phyloP scores from a whole-genome alignment of 2,113 vertebrate species.

The Dasyprocta punctata region DNA sequence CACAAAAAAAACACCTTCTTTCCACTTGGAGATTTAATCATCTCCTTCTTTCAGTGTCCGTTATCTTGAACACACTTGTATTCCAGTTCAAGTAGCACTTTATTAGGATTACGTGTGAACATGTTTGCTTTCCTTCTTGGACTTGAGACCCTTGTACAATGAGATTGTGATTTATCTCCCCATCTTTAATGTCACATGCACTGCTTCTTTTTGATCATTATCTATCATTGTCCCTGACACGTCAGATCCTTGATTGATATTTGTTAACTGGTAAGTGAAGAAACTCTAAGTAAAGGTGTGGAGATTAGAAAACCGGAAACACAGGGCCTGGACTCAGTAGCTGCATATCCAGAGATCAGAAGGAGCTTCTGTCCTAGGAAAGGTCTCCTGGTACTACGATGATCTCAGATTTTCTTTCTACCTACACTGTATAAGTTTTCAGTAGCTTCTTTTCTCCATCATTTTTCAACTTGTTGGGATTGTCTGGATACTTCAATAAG shows the following conservation, averaged over 20 bases:
- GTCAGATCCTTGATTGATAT: not conserved
- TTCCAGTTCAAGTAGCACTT: not conserved
- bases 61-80: not conserved
- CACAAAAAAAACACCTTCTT: not conserved
- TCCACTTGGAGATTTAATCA: not conserved
- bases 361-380: not conserved
- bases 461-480: not conserved
- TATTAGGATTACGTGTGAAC: not conserved
- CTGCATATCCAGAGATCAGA: not conserved
- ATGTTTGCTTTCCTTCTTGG: not conserved
- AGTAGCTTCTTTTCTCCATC: conserved; percentile 21
- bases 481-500: not conserved
- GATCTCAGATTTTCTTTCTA: not conserved
- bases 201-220: not conserved
- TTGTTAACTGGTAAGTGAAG: conserved; percentile 26
- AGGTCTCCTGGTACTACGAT: not conserved
- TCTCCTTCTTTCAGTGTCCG: not conserved
- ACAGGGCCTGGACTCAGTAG: not conserved
- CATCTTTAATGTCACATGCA: not conserved
- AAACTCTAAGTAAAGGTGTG: not conserved
- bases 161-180: not conserved
- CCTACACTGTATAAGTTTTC: not conserved
- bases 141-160: not conserved
- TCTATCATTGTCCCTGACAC: not conserved
- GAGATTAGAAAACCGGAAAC: not conserved